Percentiles rank a stretch among this genome's conserved stretches.
Conservation (phyloP, 2,113 vertebrate species). For the Podarcis cretensis region DNA sequence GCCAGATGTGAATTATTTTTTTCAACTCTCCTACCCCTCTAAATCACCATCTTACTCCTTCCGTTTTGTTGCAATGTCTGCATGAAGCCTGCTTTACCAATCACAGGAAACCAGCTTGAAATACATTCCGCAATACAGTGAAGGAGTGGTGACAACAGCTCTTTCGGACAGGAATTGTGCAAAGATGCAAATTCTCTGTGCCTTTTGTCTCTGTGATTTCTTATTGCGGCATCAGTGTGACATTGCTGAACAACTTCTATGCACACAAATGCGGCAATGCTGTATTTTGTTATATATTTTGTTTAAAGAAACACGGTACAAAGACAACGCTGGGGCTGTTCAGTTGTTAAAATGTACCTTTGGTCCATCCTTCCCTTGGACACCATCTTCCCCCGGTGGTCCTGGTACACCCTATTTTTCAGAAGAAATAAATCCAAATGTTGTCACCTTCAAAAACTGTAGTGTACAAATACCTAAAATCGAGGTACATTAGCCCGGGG, state of each 20-base stretch:
- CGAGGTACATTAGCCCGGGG: background rate
- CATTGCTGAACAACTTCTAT: too few relatives aligned
- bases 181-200: background rate
- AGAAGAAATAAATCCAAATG: constrained; percentile 41
- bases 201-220: background rate
- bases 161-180: background rate
- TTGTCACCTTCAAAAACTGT: background rate
- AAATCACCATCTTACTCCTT: background rate
- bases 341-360: constrained; percentile 81
- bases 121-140: background rate
- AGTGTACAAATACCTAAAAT: background rate
- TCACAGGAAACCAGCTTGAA: background rate
- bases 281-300: background rate
- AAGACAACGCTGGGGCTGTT: background rate
- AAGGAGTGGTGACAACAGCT: background rate
- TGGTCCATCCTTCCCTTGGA: constrained; percentile 92
- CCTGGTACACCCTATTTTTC: constrained; percentile 87
- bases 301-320: background rate
- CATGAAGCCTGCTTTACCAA: background rate
- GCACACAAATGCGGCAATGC: background rate
- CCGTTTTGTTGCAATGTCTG: background rate
- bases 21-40: too few relatives aligned
- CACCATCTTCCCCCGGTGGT: constrained; percentile 90
- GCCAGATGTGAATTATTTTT: too few relatives aligned
- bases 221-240: background rate